Base-by-base conservation (phyloP, 1,140 invertebrate genomes). In the Dinoponera quadriceps region DNA sequence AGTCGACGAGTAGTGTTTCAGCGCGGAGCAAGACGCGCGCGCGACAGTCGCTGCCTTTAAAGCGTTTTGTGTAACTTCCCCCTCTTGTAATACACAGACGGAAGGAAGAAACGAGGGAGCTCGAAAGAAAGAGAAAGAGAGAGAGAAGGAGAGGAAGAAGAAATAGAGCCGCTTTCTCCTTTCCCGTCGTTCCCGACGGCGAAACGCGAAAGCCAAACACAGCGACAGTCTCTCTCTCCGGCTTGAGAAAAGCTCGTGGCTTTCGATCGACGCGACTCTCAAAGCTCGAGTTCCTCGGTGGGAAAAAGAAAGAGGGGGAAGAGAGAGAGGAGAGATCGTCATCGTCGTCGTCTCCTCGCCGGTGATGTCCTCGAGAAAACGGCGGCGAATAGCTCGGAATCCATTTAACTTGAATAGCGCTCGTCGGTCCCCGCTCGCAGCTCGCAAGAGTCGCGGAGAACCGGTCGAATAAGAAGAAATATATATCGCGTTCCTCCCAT, bases 401-500 rank as follows among this genome's bases (percentile, higher is more conserved):
- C 59, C 85, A 86, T 86, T 87, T 86, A 83, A 78, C 85, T 83
- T 55, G 60, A 83, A 87, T 86, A 38, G 84, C 66, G 18, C 60
- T 63, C 75, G 75, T 62, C 68, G 48, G 38, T 51, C 78, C 59
- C 7, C 44, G 51, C 25, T 80, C 33, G 75, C 75, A 80, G 65
- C 63, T 80, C 51, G 75, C 75, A 71, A 80, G 69, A 80, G 65
- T 80, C 65, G 51, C 75, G n/a, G n/a, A 25, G 51, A 80, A 80
- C 33, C 51, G 27, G 54, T 80, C 65, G 75, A 80, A 80, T 80
- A 80, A 69, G 65, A 80, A 71, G 65, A 59, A 80, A 80, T 80
- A 80, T 80, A 80, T 78, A 69, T 78, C 63, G 18, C 75, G 33
- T 71, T 59, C 16, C n/a, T n/a, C 65, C 38, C 38, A 69, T 57